Evolutionary conservation across 2,113 vertebrate genomes (phyloP).

Genomic region (Pterophyllum scalare): DNA sequence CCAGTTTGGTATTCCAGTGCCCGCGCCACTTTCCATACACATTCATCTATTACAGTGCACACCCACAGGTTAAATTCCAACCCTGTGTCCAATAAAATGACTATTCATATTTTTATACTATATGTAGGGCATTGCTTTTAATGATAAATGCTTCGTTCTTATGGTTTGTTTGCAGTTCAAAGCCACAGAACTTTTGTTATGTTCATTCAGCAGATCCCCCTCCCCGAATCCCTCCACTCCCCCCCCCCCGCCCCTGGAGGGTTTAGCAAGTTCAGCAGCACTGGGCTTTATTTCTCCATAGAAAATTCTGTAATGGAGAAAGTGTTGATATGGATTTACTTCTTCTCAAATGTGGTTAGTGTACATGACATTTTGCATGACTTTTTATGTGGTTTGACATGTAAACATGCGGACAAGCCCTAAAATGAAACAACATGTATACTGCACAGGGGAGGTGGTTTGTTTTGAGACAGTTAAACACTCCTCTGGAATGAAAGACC

Average conservation of each 20-base stretch:
- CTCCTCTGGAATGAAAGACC: slow-evolving; percentile 30
- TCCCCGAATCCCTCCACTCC: background rate
- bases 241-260: background rate
- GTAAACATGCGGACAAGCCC: slow-evolving; percentile 46
- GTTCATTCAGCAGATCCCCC: slow-evolving; percentile 4
- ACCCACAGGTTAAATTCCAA: slow-evolving; percentile 50
- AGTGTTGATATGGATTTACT: slow-evolving; percentile 51
- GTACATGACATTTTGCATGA: slow-evolving; percentile 43
- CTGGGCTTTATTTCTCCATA: slow-evolving; percentile 25
- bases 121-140: slow-evolving; percentile 59
- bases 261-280: slow-evolving; percentile 30
- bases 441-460: slow-evolving; percentile 34
- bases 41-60: slow-evolving; percentile 37
- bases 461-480: slow-evolving; percentile 40
- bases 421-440: slow-evolving; percentile 58
- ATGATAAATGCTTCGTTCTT: slow-evolving; percentile 52
- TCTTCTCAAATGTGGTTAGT: slow-evolving; percentile 46
- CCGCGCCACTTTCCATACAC: slow-evolving; percentile 36
- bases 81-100: slow-evolving; percentile 48
- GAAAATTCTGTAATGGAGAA: slow-evolving; percentile 39
- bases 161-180: slow-evolving; percentile 40
- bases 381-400: slow-evolving; percentile 36
- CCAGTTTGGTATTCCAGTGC: slow-evolving; percentile 35
- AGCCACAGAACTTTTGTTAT: slow-evolving; percentile 39
- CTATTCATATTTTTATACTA: slow-evolving; percentile 61